Base-by-base conservation (phyloP, 2,113 vertebrate species). In the Blennius ocellaris region DNA sequence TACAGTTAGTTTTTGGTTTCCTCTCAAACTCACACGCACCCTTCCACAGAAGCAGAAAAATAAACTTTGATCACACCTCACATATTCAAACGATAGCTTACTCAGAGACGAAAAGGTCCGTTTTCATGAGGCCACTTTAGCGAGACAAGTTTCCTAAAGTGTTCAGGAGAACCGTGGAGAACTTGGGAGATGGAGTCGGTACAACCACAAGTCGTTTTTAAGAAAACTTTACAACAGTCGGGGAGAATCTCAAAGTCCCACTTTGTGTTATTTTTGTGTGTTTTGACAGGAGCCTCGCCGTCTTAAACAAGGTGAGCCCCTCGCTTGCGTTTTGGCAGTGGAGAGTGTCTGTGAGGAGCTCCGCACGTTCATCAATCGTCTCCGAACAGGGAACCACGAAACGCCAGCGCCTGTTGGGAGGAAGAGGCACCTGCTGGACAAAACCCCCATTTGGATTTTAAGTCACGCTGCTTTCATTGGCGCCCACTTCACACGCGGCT, bases 381-480 rank as follows among this genome's bases (percentile, higher is more conserved):
- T 36, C 38, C 40, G 54, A 51, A 79, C 73, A 76, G 66, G 66
- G 55, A 55, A 64, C 9, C 17, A 65, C 21, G 21, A 5, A 30
- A 30, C 21, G 4, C 17, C 11, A 9, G 0, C 0, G 39, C 1
- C 66, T 2, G 66, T 37, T 47, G 39, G 40, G 51, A 61, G 14
- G 17, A 39, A 55, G 65, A 73, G 59, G 57, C 53, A 1, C 70
- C 76, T 11, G 73, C 6, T 71, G 67, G 78, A 73, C 67, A 9
- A 0, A 0, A 7, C 30, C 0, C 47, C n/a, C 43, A 12, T 0
- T 38, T 65, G 51, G 16, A 66, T 14, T 72, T 81, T 92, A 94
- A 63, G 92, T 91, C 69, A 92, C 83, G 21, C 91, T 91, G 16
- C 85, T 89, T 6, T 93, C 92, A 4, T 87, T 83, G 15, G 84